A percentile compares a stretch with the other conserved stretches of the same genome.
phyloP scores from a whole-genome alignment of 2,113 vertebrate genomes.

The Odontesthes bonariensis region DNA sequence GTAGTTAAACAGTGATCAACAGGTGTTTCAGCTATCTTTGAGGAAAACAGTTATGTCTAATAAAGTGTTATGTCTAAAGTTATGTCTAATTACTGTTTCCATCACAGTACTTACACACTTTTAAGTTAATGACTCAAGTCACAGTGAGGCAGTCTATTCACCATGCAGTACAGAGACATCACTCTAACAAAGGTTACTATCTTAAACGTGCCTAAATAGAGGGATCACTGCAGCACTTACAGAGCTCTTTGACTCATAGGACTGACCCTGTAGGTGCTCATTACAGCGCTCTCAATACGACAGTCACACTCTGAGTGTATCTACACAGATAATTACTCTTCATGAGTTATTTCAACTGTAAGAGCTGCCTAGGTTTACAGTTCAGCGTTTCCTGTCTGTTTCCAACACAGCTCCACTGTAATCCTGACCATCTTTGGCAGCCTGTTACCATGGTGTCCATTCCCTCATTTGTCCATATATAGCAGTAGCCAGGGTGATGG shows the following conservation, averaged over 20 bases:
- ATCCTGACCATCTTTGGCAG: constrained; percentile 72
- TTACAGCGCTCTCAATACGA: constrained; percentile 58
- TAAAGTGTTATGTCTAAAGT: too few species aligned
- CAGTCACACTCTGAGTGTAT: constrained; percentile 26
- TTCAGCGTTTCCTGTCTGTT: constrained; percentile 37
- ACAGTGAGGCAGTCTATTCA: constrained; percentile 23
- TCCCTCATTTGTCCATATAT: constrained; percentile 70
- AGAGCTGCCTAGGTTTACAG: constrained; percentile 28
- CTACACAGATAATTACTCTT: constrained; percentile 30
- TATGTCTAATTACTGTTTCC: not conserved
- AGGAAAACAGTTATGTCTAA: too few species aligned
- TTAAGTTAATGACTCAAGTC: constrained; percentile 10
- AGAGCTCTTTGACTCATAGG: constrained; percentile 38
- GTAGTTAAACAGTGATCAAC: too few species aligned
- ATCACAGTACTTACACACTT: constrained; percentile 3
- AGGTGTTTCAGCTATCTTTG: too few species aligned
- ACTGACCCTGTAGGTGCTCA: constrained; percentile 43
- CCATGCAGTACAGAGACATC: constrained; percentile 20
- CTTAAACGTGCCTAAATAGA: constrained; percentile 44
- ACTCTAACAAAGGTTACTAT: constrained; percentile 32
- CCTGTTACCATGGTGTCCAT: constrained; percentile 58
- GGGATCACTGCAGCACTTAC: constrained; percentile 32
- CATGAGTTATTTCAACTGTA: constrained; percentile 36
- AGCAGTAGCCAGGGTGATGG: constrained; percentile 53
- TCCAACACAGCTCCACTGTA: constrained; percentile 43